phyloP scores from a whole-genome alignment of 2,888 invertebrate species.

The Hoplodrina blanda region DNA sequence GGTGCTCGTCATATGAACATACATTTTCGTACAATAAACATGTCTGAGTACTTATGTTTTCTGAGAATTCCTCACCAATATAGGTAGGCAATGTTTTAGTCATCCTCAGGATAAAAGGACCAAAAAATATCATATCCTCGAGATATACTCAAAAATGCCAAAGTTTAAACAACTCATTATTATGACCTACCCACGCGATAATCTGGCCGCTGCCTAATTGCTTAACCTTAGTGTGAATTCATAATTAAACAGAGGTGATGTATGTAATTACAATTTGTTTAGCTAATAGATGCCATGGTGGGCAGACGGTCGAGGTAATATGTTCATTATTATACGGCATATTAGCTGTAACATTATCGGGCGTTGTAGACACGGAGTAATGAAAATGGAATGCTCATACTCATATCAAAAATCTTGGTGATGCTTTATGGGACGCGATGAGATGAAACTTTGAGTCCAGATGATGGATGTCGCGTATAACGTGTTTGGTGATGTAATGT shows the following conservation, averaged over 20 bases:
- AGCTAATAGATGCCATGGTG: constrained; percentile 73
- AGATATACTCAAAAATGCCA: constrained; percentile 27
- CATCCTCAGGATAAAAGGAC: constrained; percentile 28
- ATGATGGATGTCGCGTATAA: not conserved
- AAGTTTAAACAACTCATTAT: constrained; percentile 43
- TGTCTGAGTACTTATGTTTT: constrained; percentile 20
- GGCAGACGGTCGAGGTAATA: constrained; percentile 70
- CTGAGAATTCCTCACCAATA: constrained; percentile 30
- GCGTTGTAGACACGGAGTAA: constrained; percentile 11
- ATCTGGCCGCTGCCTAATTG: constrained; percentile 62
- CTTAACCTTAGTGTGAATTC: constrained; percentile 70
- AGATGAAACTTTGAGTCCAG: not conserved
- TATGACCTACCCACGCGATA: constrained; percentile 41
- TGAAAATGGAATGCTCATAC: constrained; percentile 9
- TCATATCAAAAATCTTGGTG: no score
- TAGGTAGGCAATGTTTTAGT: constrained; percentile 26
- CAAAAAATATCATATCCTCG: constrained; percentile 16
- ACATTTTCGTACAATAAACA: constrained; percentile 33
- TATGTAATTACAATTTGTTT: constrained; percentile 79
- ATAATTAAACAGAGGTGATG: constrained; percentile 76
- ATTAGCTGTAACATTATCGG: constrained; percentile 44
- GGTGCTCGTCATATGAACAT: not conserved
- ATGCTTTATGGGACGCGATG: not conserved
- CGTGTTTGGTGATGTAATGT: not conserved
- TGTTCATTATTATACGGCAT: constrained; percentile 67